Evolutionary conservation across 2,888 invertebrate genomes (phyloP), one percentile per base, ranked within the genome.

Genomic region (Phania funesta): DNA sequence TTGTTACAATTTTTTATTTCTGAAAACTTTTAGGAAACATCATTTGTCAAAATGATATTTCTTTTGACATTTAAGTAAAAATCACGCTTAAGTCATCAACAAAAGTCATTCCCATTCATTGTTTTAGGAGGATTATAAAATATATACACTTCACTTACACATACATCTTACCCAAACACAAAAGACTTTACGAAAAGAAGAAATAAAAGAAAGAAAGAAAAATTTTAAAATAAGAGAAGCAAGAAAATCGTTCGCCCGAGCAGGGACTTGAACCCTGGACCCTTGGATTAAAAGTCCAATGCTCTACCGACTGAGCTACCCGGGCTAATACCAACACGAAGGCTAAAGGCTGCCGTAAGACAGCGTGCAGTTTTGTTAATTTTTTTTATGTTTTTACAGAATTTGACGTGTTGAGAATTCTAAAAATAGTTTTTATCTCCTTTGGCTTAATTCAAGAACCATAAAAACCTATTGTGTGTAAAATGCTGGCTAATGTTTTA

Each of bases 251-350:
- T 7, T 78, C 86, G 87, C 87, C 87, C 87, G 87, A 87, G 86
- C 86, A 87, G 86, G 87, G 87, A 87, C 87, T 87, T 87, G 87
- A 87, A 87, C 87, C 87, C 87, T 87, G 87, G 87, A 87, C 87
- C 87, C 86, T 87, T 87, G 87, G 87, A 87, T 87, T 87, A 87
- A 87, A 87, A 87, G 87, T 87, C 87, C 87, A 87, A 87, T 86
- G 87, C 86, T 87, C 87, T 87, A 87, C 87, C 87, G 86, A 86
- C 87, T 87, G 87, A 87, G 86, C 87, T 86, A 86, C 87, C 86
- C 87, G 86, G 86, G 86, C 86, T 65, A 13, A 38, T 77, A 16
- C 0, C 3, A 0, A 0, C 0, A 2, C 0, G 0, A 0, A 16
- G 38, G 20, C 52, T 9, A 62, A 52, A 11, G 22, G 1, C 1